Evolutionary conservation across 2,888 invertebrate genomes (phyloP), one percentile per base, ranked within the genome.

Genomic region (Choristoneura rosaceana): DNA sequence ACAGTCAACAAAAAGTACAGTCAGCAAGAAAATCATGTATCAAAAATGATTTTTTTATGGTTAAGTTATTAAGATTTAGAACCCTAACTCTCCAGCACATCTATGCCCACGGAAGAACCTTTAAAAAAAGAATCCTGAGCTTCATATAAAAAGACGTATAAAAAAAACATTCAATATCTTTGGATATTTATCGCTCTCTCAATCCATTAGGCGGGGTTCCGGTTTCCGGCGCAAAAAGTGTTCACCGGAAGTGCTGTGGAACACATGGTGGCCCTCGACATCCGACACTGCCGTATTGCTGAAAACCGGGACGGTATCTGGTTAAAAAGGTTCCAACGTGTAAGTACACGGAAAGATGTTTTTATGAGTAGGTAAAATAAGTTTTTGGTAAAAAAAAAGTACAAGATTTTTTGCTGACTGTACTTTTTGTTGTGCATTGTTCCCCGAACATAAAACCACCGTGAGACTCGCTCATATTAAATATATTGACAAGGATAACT

Each of bases 181-280:
- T 70, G 77, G 78, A 82, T 82, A 82, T 83, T 81, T 83, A 83
- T 83, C 79, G 77, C 70, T 75, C 77, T 84, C 80, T 81, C 87
- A 84, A 82, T 81, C 86, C 87, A 86, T 87, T 87, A 87, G 84
- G 74, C 76, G 80, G 79, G 76, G 79, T 77, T 85, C 87, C 84
- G 83, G 85, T 82, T 81, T 86, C 87, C 86, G 85, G 81, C 5
- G 7, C 76, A 78, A 77, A 76, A 74, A 55, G 55, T 55, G 50
- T 52, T 52, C 74, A 69, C 75, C 77, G 81, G 80, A 81, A 76
- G 77, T 74, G 74, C 74, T 58, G 64, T 73, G 75, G 73, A 77
- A 78, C 76, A 75, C 74, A 76, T 74, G 73, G 71, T 71, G 73
- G 71, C 64, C 62, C 73, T 70, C 68, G 70, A 50, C 74, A 70